Evolutionary conservation across 2,797 vertebrate genomes (phyloP).

Genomic region (Acanthopagrus latus): DNA sequence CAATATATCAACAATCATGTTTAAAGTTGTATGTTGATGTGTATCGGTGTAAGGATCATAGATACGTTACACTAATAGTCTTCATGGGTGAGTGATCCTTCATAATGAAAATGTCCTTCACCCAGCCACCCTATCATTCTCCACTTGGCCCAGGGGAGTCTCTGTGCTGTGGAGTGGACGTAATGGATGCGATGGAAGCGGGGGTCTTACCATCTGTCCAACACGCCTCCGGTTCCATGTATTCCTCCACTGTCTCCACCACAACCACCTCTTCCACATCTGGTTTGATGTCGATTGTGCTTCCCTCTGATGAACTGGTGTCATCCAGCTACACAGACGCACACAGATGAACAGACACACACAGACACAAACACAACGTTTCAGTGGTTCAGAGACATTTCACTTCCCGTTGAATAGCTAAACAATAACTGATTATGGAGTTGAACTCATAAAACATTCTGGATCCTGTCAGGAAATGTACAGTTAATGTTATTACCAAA

Average conservation of each 20-base stretch:
- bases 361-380: neutral
- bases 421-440: neutral
- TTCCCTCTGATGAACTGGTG: conserved; percentile 97
- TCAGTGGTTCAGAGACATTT: conserved; percentile 14
- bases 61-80: neutral
- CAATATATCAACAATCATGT: neutral
- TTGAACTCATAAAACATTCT: neutral
- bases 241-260: conserved; percentile 96
- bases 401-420: neutral
- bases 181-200: conserved; percentile 44
- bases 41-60: neutral
- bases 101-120: conserved; percentile 53
- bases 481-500: conserved; percentile 19
- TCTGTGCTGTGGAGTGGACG: conserved; percentile 48
- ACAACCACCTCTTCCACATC: conserved; percentile 95
- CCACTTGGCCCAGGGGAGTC: conserved; percentile 37
- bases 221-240: conserved; percentile 95
- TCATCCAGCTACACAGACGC: conserved; percentile 90
- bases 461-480: conserved; percentile 14
- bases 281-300: conserved; percentile 98
- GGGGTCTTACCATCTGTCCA: conserved; percentile 94
- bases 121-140: conserved; percentile 40
- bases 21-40: neutral
- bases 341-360: conserved; percentile 24
- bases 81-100: conserved; percentile 48